Conservation (phyloP, 2,113 vertebrate species). For the Amblyopsis rosae region DNA sequence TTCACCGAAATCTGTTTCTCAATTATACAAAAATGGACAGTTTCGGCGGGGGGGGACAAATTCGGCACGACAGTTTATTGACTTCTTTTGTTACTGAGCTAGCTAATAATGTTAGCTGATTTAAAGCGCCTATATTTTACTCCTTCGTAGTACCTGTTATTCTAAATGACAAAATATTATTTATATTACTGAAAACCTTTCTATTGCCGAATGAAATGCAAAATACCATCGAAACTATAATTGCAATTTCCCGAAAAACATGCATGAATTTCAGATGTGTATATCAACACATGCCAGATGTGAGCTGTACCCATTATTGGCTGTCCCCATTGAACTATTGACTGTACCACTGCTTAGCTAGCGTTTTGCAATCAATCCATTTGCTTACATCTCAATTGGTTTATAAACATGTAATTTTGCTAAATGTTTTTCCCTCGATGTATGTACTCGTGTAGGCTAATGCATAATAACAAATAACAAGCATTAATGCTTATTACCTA, state of each 20-base stretch:
- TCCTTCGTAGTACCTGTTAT: neutral
- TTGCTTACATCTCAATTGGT: constrained; percentile 17
- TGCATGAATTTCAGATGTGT: constrained; percentile 54
- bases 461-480: too few relatives aligned
- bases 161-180: neutral
- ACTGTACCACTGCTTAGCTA: constrained; percentile 29
- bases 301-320: constrained; percentile 12
- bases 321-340: too few relatives aligned
- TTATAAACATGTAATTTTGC: neutral
- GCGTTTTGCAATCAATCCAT: constrained; percentile 21
- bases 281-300: constrained; percentile 56
- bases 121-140: neutral
- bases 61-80: neutral
- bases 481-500: too few relatives aligned
- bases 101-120: constrained; percentile 51
- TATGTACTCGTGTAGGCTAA: too few relatives aligned
- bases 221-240: neutral
- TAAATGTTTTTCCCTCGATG: neutral
- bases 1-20: too few relatives aligned
- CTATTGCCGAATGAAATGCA: neutral
- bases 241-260: neutral
- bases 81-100: constrained; percentile 66
- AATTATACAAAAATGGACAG: too few relatives aligned
- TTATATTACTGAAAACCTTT: neutral
- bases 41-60: too few relatives aligned